Percentiles rank a stretch among this genome's conserved stretches.
These are phyloP conservation scores for Sycophila sp. DNA, from an alignment of 1,140 invertebrate genomes.

Conservation along the genomic window DNA sequence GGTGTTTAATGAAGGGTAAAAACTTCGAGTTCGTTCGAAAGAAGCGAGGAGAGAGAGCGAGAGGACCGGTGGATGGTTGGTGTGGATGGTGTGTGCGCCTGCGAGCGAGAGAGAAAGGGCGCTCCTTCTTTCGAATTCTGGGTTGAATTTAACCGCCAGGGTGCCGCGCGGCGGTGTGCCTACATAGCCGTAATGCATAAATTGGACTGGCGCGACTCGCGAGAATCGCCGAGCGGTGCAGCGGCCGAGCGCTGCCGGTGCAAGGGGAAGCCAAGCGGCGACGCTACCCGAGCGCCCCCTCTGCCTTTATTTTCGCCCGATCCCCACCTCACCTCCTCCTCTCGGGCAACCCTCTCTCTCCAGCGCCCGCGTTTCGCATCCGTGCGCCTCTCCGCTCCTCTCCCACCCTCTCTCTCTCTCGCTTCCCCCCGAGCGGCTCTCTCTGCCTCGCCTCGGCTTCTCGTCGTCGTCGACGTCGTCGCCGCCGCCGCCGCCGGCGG, in stretches of 20 bases:
- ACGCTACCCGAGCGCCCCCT: too few species aligned
- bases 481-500: not conserved
- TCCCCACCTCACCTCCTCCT: too few species aligned
- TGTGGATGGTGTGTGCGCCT: not conserved
- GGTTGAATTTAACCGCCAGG: slow-evolving; percentile 37
- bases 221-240: slow-evolving; percentile 58
- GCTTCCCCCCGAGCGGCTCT: slow-evolving; percentile 40
- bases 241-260: slow-evolving; percentile 43
- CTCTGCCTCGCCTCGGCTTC: slow-evolving; percentile 46
- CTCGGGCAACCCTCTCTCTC: slow-evolving; percentile 37
- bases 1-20: too few species aligned
- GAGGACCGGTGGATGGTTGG: too few species aligned
- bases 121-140: slow-evolving; percentile 27
- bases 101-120: not conserved
- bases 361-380: slow-evolving; percentile 44
- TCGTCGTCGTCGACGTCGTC: slow-evolving; percentile 52
- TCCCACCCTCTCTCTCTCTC: slow-evolving; percentile 54
- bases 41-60: not conserved
- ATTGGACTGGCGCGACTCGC: slow-evolving; percentile 65
- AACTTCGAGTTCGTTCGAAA: too few species aligned
- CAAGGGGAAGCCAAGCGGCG: not conserved
- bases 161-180: slow-evolving; percentile 58
- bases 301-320: too few species aligned
- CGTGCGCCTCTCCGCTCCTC: slow-evolving; percentile 46
- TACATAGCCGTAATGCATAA: slow-evolving; percentile 69